Evolutionary conservation across 2,888 invertebrate species (phyloP), one percentile per base, ranked within the genome.

Genomic region (Ophion costatus): DNA sequence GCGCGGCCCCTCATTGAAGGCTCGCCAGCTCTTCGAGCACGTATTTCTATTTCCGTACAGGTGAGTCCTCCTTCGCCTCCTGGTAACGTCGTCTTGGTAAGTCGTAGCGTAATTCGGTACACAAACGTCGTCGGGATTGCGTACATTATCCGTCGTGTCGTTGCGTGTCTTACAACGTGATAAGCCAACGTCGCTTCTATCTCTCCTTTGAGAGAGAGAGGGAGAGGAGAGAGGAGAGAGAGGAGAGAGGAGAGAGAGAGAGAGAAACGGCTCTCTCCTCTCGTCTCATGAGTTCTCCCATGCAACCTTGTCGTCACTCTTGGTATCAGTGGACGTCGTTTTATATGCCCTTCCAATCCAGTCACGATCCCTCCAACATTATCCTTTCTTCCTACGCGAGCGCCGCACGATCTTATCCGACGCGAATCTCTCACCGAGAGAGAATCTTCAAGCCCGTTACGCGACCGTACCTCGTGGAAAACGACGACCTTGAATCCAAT

Each of bases 161-260:
- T 90, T 88, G 87, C 91, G 89, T 92, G 92, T 92, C 90, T 91
- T 91, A 92, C 92, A 92, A 91, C 86, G 90, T 86, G 92, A 92
- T 91, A 92, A 91, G 91, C 89, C 89, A 61, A 9, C 59, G 20
- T 10, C 42, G 67, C 24, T 59, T 57, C 45, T 66, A 22, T 69
- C 42, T 38, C 3, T 22, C 33, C 14, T 24, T 51, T 51, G 17
- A 17, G 51, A 5, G 51, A 51, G 51, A 51, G 5, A 51, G 51
- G 0, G 51, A 14, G 51, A 17, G 45, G n/a, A n/a, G n/a, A n/a
- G 10, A 45, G 4, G 14, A 17, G 51, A 5, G 14, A 17, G 4
- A 17, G 51, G 11, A 11, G 0, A 0, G 11, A 0, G 5, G 14
- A 5, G 51, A 51, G 51, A 51, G 14, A 51, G 20, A 38, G 33